Base-by-base conservation (phyloP, 2,113 vertebrate species). In the Phalacrocorax carbo region DNA sequence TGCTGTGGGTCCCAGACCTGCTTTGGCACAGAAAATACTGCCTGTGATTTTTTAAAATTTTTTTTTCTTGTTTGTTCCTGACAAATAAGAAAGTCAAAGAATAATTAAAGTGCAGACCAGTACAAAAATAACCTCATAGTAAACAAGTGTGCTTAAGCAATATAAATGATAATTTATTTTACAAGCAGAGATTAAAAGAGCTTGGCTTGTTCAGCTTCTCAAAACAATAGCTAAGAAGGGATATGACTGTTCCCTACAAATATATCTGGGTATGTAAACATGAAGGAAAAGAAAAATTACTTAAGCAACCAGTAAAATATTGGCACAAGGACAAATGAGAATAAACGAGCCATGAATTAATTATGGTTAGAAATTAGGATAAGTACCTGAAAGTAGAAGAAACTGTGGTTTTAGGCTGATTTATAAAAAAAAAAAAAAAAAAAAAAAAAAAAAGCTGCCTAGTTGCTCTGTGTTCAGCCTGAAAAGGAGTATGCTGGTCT, bases 111-210 rank as follows among this genome's bases (percentile, higher is more conserved):
- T 1, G 0, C 72, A 85, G 78, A 61, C 51, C 78, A 84, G 72
- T 84, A 83, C 55, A 57, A 90, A 92, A 92, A 71, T 87, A 92
- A 87, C 72, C 64, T 66, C 66, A 49, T 20, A 54, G 69, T 69
- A 96, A 96, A 93, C 75, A 95, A 93, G 71, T 55, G 58, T 95
- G 79, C 82, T 92, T 86, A 22, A 92, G 79, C 75, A 96, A 92
- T 90, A 95, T 83, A 96, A 97, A 96, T 88, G 58, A 92, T 96
- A 93, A 94, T 96, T 94, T 94, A 88, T 95, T 92, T 96, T 93
- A 93, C 85, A 93, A 7, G 71, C 38, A 80, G 68, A 95, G 82
- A 90, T 95, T 96, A 94, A 90, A 93, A 80, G 92, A 96, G 54
- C 60, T 96, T 88, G 79, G 85, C 85, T 96, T 93, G 90, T 86